Evolutionary conservation across 2,888 invertebrate genomes (phyloP).

Genomic region (Lasius fuliginosus): DNA sequence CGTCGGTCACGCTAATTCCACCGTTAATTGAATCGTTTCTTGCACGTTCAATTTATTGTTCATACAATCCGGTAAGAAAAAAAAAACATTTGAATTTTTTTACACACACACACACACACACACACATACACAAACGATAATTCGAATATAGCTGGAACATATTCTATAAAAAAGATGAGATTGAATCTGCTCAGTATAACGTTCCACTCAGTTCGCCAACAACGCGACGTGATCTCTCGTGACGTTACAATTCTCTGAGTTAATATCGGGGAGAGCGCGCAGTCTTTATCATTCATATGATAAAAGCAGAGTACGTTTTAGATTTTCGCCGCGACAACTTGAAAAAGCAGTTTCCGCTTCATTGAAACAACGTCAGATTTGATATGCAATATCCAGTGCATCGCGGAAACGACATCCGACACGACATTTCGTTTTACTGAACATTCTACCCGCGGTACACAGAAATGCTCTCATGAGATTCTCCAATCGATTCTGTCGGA

Average conservation of each 20-base stretch:
- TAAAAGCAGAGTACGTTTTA: conserved; percentile 34
- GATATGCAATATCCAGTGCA: conserved; percentile 51
- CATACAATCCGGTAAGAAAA: not conserved
- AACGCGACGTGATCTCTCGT: not conserved
- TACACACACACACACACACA: not conserved
- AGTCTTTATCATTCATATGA: conserved; percentile 35
- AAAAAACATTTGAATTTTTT: not conserved
- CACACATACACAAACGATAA: not conserved
- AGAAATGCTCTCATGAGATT: conserved; percentile 50
- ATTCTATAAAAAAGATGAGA: not conserved
- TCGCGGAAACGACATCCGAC: conserved; percentile 43
- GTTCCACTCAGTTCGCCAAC: conserved; percentile 3
- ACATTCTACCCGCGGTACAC: conserved; percentile 39
- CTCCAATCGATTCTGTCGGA: conserved; percentile 9
- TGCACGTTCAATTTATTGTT: conserved; percentile 22
- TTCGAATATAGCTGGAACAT: not conserved
- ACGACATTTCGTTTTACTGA: conserved; percentile 53
- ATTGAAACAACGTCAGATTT: conserved; percentile 52
- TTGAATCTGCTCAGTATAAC: not conserved
- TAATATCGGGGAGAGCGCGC: conserved; percentile 7
- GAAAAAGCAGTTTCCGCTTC: conserved; percentile 53
- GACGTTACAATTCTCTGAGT: conserved; percentile 11
- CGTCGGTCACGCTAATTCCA: conserved; percentile 48
- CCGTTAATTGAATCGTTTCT: conserved; percentile 51
- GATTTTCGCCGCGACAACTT: conserved; percentile 49